A percentile compares a stretch with the other conserved stretches of the same genome.
phyloP scores from a whole-genome alignment of 2,797 vertebrate species.

The Choloepus didactylus region DNA sequence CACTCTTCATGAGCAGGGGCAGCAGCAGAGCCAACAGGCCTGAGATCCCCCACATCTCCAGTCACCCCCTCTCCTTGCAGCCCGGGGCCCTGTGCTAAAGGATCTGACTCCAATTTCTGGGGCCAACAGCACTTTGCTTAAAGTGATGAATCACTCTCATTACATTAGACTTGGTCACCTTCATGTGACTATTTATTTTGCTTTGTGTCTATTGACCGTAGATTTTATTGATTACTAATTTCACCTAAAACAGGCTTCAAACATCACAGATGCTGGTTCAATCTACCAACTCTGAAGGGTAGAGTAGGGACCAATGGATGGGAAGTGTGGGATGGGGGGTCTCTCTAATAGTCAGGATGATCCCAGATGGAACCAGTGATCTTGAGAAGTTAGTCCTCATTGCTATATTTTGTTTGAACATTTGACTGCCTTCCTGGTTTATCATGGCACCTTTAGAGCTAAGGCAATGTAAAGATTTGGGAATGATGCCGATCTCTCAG shows the following conservation, averaged over 20 bases:
- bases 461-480: neutral
- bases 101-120: conserved; percentile 73
- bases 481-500: neutral
- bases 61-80: neutral
- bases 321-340: no score
- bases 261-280: conserved; percentile 31
- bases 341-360: neutral
- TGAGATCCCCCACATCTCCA: neutral
- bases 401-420: neutral
- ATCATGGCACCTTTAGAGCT: neutral
- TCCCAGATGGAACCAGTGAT: neutral
- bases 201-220: conserved; percentile 75
- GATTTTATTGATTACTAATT: conserved; percentile 82
- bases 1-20: neutral
- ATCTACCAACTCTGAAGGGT: neutral
- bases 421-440: neutral
- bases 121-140: conserved; percentile 64
- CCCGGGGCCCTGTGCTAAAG: neutral
- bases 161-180: conserved; percentile 71
- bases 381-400: neutral
- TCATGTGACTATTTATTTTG: conserved; percentile 79
- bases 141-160: conserved; percentile 82
- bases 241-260: conserved; percentile 71
- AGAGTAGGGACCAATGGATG: neutral
- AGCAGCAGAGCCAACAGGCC: neutral